Base-by-base conservation (phyloP, 2,113 vertebrate genomes). In the Parotia lawesii region DNA sequence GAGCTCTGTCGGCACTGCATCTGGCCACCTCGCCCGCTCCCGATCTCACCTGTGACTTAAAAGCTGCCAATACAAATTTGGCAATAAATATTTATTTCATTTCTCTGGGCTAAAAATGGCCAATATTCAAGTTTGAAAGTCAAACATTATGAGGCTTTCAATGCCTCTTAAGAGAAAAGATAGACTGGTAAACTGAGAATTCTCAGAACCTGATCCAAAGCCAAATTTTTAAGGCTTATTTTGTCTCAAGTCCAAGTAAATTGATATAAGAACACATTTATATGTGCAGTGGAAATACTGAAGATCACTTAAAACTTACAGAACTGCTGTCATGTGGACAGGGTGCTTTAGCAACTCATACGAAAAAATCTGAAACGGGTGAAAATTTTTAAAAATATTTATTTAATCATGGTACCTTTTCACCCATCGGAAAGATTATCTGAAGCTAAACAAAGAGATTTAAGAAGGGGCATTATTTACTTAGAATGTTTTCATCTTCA, bases 111-210 rank as follows among this genome's bases (percentile, higher is more conserved):
- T 91, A 89, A 70, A 93, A 94, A 89, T 90, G 74, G 87, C 78
- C 92, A 95, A 95, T 82, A 95, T 65, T 90, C 89, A 96, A 95
- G 87, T 95, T 93, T 93, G 90, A 96, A 96, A 95, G 91, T 94
- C 94, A 96, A 93, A 95, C 85, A 92, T 81, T 71, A 95, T 12
- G 70, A 93, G n/a, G 64, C 23, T 74, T 6, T 90, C 45, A 94
- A 87, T 25, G 56, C 67, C 78, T 94, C 70, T 92, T 94, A 86
- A 87, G 45, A 84, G 38, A 60, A 95, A 84, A 93, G 33, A 88
- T 29, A 65, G 47, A 80, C 23, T 53, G 12, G n/a, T 87, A 89
- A 92, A 92, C 16, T 69, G 21, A 80, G n/a, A 75, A 81, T 88
- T 86, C 75, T 88, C 65, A 61, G 44, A 88, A 85, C 40, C 57